Conservation (phyloP, 2,797 vertebrate species). For the Galagoides demidoff region DNA sequence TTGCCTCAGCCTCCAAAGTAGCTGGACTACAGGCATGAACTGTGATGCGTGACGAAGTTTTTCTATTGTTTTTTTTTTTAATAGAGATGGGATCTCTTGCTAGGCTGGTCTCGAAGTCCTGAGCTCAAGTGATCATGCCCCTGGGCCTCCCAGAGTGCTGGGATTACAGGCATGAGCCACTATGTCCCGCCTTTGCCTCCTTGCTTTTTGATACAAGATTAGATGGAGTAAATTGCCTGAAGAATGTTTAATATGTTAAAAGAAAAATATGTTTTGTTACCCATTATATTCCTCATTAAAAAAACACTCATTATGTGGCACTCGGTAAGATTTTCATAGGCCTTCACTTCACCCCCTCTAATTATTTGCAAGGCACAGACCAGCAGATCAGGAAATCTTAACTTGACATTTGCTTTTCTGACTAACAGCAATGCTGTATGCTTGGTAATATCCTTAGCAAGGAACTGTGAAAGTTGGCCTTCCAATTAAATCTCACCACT, state of each 20-base stretch:
- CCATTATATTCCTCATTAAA: not conserved
- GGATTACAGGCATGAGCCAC: too few relatives aligned
- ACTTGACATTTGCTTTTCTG: not conserved
- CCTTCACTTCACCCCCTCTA: not conserved
- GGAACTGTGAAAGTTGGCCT: slow-evolving; percentile 6
- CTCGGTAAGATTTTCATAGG: not conserved
- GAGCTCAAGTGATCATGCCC: too few relatives aligned
- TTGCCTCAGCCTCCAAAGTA: too few relatives aligned
- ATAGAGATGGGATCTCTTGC: too few relatives aligned
- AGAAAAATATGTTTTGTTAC: slow-evolving; percentile 3
- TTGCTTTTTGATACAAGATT: slow-evolving; percentile 30
- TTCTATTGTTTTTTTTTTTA: too few relatives aligned
- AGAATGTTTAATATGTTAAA: slow-evolving; percentile 37
- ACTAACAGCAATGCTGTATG: not conserved
- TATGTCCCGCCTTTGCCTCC: too few relatives aligned
- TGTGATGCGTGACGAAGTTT: too few relatives aligned
- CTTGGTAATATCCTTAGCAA: not conserved
- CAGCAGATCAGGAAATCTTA: not conserved
- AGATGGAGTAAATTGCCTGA: not conserved
- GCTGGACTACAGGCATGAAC: too few relatives aligned
- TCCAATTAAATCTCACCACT: not conserved
- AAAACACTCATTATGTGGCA: not conserved
- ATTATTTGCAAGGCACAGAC: not conserved
- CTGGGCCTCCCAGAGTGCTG: too few relatives aligned
- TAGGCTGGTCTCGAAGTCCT: too few relatives aligned